Base-by-base conservation (phyloP, 2,113 vertebrate genomes). In the Dipodomys stephensi region DNA sequence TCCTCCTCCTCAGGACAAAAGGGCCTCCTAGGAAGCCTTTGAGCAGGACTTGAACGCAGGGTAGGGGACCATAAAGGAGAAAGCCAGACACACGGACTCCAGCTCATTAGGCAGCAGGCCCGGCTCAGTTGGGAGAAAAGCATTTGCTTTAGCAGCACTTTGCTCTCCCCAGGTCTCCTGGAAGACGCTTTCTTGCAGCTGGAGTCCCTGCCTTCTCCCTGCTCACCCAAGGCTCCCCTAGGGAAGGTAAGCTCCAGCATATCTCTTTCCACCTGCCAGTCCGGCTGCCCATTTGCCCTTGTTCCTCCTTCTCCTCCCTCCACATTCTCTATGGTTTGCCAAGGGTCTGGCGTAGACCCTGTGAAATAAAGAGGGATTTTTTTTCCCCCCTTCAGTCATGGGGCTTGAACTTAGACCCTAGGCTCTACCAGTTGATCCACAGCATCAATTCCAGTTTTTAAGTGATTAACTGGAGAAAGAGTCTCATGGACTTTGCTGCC, bases 81-180 rank as follows among this genome's bases (percentile, higher is more conserved):
- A 46, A 74, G 23, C 68, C 68, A 27, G 27, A 32, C 25, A 62
- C n/a, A 9, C 32, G 49, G 23, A 11, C 6, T 57, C 30, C 2
- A 23, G 27, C 28, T 4, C 4, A 23, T 0, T 4, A 19, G 28
- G 87, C 4, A 15, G 62, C 0, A 1, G 60, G 57, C 4, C 1
- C 9, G 62, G 13, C 22, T 7, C 0, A 3, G 39, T 9, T 22
- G 2, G 0, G 16, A 46, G 53, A 49, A 27, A 68, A 71, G 16
- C 0, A 1, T 23, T 30, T 16, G 0, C 20, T 25, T 71, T 20
- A 80, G 62, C 18, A n/a, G 46, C 3, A 3, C 57, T 88, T 57
- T 27, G 46, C 67, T 62, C 93, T 76, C 46, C 64, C 53, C 97
- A 98, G 98, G 93, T 44, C 96, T 98, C 83, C 98, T 98, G 77